These are phyloP conservation scores for Pedionomus torquatus DNA, from an alignment of 2,113 vertebrate genomes.

Conservation along the genomic window DNA sequence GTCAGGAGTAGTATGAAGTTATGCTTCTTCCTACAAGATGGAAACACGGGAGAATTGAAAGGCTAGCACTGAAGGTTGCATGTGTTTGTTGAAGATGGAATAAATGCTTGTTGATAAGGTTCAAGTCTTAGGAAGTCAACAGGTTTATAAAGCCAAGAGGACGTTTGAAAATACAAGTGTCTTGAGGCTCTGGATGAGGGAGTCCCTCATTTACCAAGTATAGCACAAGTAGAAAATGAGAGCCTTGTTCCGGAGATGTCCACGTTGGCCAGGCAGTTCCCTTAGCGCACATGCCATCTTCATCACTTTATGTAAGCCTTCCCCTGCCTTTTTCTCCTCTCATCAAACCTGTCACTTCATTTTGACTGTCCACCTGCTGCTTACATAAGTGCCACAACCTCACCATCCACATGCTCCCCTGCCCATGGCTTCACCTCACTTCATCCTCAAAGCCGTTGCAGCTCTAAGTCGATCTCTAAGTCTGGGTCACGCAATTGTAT, in stretches of 20 bases:
- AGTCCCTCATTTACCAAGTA: neutral
- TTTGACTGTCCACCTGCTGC: neutral
- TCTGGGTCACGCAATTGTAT: neutral
- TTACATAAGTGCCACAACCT: neutral
- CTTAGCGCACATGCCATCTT: neutral
- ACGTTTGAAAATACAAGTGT: neutral
- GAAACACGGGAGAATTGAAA: neutral
- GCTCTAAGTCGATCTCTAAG: neutral
- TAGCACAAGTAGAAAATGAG: neutral
- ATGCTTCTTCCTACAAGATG: neutral
- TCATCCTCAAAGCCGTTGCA: neutral
- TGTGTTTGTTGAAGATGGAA: neutral
- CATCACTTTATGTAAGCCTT: neutral
- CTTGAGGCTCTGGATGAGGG: neutral
- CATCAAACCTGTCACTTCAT: neutral
- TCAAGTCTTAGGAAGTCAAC: neutral
- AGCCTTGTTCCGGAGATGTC: neutral
- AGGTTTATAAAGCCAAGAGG: neutral
- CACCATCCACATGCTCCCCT: neutral
- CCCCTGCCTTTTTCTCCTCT: neutral
- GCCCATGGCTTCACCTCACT: fast-evolving
- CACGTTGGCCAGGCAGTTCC: fast-evolving
- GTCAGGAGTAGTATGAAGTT: neutral
- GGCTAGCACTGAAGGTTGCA: neutral
- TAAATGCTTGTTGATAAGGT: neutral